These are phyloP conservation scores for Mustela erminea DNA, from an alignment of 2,797 vertebrate species.

Conservation along the genomic window DNA sequence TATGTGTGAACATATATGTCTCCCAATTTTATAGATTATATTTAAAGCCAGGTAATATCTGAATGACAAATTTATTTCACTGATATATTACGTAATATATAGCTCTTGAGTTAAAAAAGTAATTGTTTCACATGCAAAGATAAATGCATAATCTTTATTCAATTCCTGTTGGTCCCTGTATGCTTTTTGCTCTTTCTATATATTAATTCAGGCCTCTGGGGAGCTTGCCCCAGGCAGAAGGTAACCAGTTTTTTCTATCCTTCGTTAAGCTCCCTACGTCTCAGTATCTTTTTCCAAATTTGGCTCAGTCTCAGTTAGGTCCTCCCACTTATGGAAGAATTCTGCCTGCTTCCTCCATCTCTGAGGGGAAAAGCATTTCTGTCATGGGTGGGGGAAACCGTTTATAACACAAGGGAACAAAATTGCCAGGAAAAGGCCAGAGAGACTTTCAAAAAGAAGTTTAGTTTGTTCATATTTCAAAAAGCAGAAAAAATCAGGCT, in stretches of 20 bases:
- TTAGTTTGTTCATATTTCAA: constrained; percentile 30
- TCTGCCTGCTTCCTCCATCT: neutral
- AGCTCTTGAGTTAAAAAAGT: neutral
- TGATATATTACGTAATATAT: neutral
- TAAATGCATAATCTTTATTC: neutral
- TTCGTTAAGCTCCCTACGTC: constrained; percentile 1
- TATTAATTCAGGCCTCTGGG: neutral
- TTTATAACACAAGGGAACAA: neutral
- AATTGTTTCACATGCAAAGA: neutral
- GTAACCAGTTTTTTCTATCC: neutral
- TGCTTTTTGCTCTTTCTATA: neutral
- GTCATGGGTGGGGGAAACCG: neutral
- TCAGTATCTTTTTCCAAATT: constrained; percentile 37
- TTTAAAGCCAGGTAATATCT: neutral
- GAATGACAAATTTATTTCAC: neutral
- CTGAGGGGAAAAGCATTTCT: neutral
- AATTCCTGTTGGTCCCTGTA: neutral
- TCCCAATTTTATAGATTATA: neutral
- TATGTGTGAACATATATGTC: neutral
- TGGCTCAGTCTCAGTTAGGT: neutral
- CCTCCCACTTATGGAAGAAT: neutral
- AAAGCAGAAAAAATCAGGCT: neutral
- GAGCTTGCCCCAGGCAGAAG: neutral
- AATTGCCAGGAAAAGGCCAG: neutral
- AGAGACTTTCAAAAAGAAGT: neutral